These are phyloP conservation scores for human DNA, from an alignment of 2,113 vertebrate species.

Conservation along the genomic window DNA sequence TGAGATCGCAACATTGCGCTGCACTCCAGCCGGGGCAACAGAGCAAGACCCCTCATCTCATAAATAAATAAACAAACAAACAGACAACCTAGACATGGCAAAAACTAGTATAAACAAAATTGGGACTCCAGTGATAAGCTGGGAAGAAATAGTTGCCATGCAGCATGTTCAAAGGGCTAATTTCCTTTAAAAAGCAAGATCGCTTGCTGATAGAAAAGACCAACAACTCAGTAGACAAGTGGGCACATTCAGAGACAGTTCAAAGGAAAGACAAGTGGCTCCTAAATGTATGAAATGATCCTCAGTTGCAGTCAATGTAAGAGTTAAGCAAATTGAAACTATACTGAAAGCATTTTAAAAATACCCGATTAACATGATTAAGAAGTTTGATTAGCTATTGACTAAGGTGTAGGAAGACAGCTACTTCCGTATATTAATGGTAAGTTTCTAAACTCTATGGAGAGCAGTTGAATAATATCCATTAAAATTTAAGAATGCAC, in stretches of 20 bases:
- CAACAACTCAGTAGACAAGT: not conserved
- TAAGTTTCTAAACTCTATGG: not conserved
- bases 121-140: not conserved
- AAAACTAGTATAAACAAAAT: not conserved
- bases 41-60: too few species aligned
- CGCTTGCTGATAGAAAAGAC: not conserved
- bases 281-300: not conserved
- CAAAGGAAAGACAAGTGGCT: not conserved
- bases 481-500: not conserved
- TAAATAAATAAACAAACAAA: too few species aligned
- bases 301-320: not conserved
- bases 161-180: not conserved
- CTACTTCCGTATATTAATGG: not conserved
- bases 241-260: not conserved
- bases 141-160: not conserved
- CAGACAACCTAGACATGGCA: not conserved
- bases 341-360: slow-evolving; percentile 29
- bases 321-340: not conserved
- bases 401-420: not conserved
- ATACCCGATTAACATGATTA: not conserved
- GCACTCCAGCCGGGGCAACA: too few species aligned
- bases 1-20: too few species aligned
- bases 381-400: not conserved
- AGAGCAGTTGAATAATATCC: not conserved
- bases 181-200: not conserved